Percentiles rank a stretch among this genome's conserved stretches.
These are phyloP conservation scores for Acrobasis consociella DNA, from an alignment of 2,888 invertebrate genomes.

Conservation along the genomic window DNA sequence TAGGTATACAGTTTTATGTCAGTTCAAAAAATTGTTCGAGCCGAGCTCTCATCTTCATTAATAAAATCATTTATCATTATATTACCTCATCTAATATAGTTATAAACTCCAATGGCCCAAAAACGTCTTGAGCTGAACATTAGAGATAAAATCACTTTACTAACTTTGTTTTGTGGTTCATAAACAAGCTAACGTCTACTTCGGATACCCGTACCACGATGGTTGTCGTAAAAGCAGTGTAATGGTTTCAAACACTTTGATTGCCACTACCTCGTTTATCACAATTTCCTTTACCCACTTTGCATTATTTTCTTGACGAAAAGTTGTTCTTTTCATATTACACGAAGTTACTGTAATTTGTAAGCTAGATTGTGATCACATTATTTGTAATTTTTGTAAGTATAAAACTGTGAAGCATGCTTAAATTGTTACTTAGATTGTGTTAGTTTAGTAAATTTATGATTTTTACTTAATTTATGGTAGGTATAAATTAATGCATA, in stretches of 20 bases:
- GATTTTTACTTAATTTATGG: too few species aligned
- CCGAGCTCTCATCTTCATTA: too few species aligned
- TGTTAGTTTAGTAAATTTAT: too few species aligned
- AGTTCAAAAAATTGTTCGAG: too few species aligned
- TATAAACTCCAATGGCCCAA: not conserved
- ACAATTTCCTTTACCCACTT: not conserved
- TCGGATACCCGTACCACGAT: constrained; percentile 2
- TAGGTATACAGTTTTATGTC: too few species aligned
- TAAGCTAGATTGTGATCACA: too few species aligned
- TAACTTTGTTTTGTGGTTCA: constrained; percentile 15
- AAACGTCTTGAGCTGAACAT: not conserved
- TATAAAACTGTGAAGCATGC: too few species aligned
- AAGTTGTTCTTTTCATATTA: too few species aligned
- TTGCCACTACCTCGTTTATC: not conserved
- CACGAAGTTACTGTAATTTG: too few species aligned
- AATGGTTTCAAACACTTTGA: not conserved
- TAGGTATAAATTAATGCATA: too few species aligned
- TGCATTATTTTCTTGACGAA: not conserved
- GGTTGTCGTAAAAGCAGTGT: constrained; percentile 3
- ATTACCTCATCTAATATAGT: not conserved
- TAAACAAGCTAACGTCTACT: constrained; percentile 3
- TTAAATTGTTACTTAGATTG: not conserved
- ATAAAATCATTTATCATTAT: too few species aligned
- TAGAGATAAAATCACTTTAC: constrained; percentile 5
- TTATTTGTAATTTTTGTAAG: too few species aligned